Conservation (phyloP, 2,888 invertebrate genomes). For the Pseudococcus longispinus region DNA sequence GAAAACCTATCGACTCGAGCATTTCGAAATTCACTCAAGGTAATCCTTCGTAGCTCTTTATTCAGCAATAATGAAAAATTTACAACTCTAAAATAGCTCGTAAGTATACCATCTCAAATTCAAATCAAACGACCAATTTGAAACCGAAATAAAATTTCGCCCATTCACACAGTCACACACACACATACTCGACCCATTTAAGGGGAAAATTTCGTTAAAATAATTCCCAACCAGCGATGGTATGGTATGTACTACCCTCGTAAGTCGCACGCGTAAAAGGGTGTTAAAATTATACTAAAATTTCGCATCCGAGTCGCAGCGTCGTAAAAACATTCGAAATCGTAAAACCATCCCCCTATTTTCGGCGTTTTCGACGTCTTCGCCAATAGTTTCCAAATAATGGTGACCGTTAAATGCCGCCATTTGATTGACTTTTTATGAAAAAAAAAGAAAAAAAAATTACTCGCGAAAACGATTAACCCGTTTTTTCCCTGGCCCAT, state of each 20-base stretch:
- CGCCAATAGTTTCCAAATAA: constrained; percentile 12
- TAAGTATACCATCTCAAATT: background rate
- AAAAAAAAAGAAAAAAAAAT: background rate
- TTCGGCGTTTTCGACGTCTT: constrained; percentile 13
- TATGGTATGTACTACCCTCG: background rate
- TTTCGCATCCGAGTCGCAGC: background rate
- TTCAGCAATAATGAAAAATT: background rate
- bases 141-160: background rate
- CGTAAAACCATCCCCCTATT: background rate
- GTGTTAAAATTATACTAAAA: constrained; percentile 24
- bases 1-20: background rate
- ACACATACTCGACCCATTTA: background rate
- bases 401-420: background rate
- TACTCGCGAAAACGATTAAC: constrained; percentile 1
- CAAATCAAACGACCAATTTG: background rate
- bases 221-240: background rate
- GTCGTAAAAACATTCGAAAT: background rate
- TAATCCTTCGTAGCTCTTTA: background rate
- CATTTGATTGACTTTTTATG: constrained; percentile 27
- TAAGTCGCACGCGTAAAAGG: background rate
- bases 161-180: no score
- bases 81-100: background rate
- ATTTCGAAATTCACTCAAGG: background rate
- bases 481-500: background rate
- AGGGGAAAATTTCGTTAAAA: background rate